phyloP scores from a whole-genome alignment of 2,888 invertebrate genomes.

The Hirudinaria manillensis region DNA sequence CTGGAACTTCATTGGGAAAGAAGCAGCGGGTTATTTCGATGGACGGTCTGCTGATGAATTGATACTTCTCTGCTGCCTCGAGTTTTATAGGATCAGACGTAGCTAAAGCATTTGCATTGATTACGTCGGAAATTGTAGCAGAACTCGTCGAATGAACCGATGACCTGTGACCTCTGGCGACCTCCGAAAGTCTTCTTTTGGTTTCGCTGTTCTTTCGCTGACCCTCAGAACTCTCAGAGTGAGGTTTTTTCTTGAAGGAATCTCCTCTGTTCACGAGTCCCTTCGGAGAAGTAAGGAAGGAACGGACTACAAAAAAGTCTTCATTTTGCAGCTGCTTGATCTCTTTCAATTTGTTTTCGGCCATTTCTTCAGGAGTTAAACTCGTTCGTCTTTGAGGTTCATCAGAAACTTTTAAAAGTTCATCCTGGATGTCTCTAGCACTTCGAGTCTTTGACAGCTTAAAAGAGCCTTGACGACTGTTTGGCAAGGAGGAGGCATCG shows the following conservation, averaged over 20 bases:
- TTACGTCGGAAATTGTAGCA: conserved; percentile 27
- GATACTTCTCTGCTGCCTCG: not conserved
- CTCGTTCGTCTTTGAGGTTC: conserved; percentile 18
- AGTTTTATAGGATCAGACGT: conserved; percentile 22
- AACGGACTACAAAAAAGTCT: conserved; percentile 29
- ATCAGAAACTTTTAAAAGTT: not conserved
- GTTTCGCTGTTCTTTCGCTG: not conserved
- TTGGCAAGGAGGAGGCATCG: conserved; percentile 10
- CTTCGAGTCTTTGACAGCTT: not conserved
- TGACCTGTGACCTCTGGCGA: conserved; percentile 6
- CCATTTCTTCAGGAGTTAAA: conserved; percentile 31
- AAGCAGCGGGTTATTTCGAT: conserved; percentile 17
- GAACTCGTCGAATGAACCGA: conserved; percentile 11
- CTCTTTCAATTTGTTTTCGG: conserved; percentile 31
- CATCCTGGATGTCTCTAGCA: conserved; percentile 25
- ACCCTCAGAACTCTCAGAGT: not conserved
- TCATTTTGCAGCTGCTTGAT: conserved; percentile 30
- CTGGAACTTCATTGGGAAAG: conserved; percentile 1
- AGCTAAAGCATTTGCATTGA: conserved; percentile 21
- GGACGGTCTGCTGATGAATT: conserved; percentile 3
- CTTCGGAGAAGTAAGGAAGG: conserved; percentile 30
- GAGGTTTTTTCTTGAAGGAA: conserved; percentile 28
- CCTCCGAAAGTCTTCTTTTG: conserved; percentile 22
- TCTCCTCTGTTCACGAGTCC: conserved; percentile 33
- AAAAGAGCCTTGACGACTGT: conserved; percentile 26